phyloP scores from a whole-genome alignment of 2,113 vertebrate genomes.

The Bungarus multicinctus region DNA sequence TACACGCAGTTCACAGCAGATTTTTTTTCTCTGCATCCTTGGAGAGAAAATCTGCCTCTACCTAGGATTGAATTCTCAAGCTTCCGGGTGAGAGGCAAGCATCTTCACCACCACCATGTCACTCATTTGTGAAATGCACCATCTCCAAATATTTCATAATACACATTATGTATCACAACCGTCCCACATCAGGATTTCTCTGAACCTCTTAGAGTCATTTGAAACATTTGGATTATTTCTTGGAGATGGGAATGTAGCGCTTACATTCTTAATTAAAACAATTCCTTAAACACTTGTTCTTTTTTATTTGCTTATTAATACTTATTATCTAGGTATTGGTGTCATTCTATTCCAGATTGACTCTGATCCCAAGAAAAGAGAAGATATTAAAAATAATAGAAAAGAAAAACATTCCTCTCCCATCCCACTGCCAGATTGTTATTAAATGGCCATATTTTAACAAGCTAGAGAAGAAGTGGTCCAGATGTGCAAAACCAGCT shows the following conservation, averaged over 20 bases:
- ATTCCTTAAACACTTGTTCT: background rate
- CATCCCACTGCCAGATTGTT: background rate
- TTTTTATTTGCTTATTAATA: background rate
- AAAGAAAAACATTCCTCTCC: background rate
- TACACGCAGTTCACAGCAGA: background rate
- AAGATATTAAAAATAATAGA: background rate
- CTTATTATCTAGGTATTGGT: background rate
- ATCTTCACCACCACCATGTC: background rate
- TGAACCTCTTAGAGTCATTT: background rate
- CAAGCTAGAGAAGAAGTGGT: background rate
- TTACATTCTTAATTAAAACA: background rate
- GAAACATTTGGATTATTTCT: background rate
- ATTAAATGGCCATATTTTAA: background rate
- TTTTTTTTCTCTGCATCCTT: background rate
- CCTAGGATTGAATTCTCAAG: background rate
- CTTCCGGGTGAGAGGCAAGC: background rate
- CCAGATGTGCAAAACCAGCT: background rate
- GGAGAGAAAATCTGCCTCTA: background rate
- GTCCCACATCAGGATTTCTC: background rate
- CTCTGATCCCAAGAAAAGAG: background rate
- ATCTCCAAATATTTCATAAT: background rate
- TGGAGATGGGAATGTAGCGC: background rate
- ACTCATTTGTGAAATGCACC: background rate
- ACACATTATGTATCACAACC: background rate
- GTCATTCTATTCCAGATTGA: background rate